Evolutionary conservation across 2,888 invertebrate species (phyloP), one percentile per base, ranked within the genome.

Genomic region (Protophormia terraenovae): DNA sequence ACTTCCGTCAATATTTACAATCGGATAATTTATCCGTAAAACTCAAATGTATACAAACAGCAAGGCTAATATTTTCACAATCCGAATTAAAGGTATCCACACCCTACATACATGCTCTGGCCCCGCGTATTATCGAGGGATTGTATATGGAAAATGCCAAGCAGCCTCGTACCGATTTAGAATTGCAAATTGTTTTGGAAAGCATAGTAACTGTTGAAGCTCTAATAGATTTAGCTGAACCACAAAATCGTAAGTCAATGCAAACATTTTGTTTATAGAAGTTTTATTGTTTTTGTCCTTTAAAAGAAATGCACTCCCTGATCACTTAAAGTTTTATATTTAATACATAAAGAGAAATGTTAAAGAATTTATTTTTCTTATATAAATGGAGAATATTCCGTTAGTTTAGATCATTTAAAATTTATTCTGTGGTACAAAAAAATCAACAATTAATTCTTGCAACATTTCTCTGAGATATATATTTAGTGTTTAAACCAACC

Each of bases 1-100:
- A 98, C 90, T 98, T 98, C 93, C 94, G 97, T 45, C 97, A 97
- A 90, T 97, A 97, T 88, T 94, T 97, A 72, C 95, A 95, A 89
- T 95, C 94, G 83, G 94, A 94, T 53, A 95, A 95, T 90, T 93
- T 94, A 84, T 92, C 94, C 94, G 95, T 97, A 0, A 95, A 95
- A 89, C 92, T 96, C 76, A 96, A 96, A 90, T 96, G 97, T 90
- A 94, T 97, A 50, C 96, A 97, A 92, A 96, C 96, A 1, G 93
- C 97, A 69, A 94, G 95, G 88, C 96, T 96, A 0, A 95, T 98
- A 79, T 97, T 97, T 91, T 93, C 95, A 55, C 96, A 96, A 90
- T 94, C 95, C 3, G 96, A 96, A 88, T 93, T 95, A 66, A 93
- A 93, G 82, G 95, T 97, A 29, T 95, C 96, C 45, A 95, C 96